Evolutionary conservation across 2,113 vertebrate species (phyloP).

Genomic region (Phaetusa simplex): DNA sequence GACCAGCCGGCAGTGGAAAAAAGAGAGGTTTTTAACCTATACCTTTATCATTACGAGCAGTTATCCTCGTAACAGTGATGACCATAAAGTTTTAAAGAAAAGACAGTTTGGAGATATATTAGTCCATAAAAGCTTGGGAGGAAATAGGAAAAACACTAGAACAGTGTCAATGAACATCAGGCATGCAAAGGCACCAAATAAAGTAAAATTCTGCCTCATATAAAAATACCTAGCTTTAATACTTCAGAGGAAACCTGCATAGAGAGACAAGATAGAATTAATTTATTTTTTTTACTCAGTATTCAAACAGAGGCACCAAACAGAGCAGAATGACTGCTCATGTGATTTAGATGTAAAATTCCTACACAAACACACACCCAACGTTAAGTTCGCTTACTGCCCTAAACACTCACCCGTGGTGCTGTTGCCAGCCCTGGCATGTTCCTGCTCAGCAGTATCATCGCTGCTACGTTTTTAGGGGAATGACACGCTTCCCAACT

Average conservation of each 20-base stretch:
- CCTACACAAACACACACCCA: neutral
- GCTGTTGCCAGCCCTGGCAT: neutral
- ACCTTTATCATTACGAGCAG: neutral
- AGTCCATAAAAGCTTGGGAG: neutral
- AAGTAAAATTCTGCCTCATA: neutral
- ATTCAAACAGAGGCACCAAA: neutral
- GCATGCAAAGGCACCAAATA: neutral
- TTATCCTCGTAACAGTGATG: neutral
- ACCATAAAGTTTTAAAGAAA: neutral
- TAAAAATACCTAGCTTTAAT: neutral
- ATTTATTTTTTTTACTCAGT: neutral
- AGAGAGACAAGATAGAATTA: neutral
- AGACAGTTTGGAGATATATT: neutral
- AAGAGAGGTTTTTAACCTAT: neutral
- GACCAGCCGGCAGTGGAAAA: neutral
- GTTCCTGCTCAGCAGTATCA: neutral
- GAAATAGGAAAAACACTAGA: neutral
- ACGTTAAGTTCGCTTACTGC: neutral
- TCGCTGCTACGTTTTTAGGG: neutral
- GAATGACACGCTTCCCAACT: neutral
- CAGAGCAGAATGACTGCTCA: neutral
- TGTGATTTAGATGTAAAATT: neutral
- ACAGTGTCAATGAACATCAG: neutral
- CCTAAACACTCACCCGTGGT: neutral
- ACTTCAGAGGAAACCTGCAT: neutral